Evolutionary conservation across 2,113 vertebrate genomes (phyloP).

Genomic region (Thunnus maccoyii): DNA sequence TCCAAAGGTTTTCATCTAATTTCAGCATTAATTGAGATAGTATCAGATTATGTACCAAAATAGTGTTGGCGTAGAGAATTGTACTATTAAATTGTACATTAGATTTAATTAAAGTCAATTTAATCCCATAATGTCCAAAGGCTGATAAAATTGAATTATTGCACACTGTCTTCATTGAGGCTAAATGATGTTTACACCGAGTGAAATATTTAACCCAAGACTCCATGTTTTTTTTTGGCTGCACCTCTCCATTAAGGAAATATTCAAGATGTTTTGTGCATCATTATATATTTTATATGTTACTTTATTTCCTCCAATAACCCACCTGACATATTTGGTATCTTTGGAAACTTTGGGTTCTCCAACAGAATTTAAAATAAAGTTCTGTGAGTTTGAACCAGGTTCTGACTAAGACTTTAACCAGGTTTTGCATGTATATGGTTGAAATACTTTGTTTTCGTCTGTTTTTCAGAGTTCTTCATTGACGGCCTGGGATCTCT

Average conservation of each 20-base stretch:
- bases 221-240: too few species aligned
- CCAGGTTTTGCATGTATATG: not conserved
- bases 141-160: too few species aligned
- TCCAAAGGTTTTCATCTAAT: slow-evolving; percentile 17
- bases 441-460: not conserved
- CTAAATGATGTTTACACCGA: not conserved
- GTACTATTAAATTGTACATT: not conserved
- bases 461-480: slow-evolving; percentile 90
- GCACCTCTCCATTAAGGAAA: too few species aligned
- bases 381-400: too few species aligned
- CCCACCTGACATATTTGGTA: too few species aligned
- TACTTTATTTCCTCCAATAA: too few species aligned
- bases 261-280: too few species aligned
- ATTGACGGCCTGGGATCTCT: slow-evolving; percentile 92
- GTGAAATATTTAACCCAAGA: not conserved
- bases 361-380: too few species aligned
- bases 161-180: not conserved
- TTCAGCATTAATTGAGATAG: not conserved
- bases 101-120: not conserved
- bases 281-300: too few species aligned
- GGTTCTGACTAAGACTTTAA: too few species aligned
- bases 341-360: too few species aligned
- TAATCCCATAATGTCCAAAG: not conserved
- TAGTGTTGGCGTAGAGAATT: not conserved
- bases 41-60: not conserved